These are phyloP conservation scores for Pollimyrus isidori DNA, from an alignment of 2,113 vertebrate species.

Conservation along the genomic window DNA sequence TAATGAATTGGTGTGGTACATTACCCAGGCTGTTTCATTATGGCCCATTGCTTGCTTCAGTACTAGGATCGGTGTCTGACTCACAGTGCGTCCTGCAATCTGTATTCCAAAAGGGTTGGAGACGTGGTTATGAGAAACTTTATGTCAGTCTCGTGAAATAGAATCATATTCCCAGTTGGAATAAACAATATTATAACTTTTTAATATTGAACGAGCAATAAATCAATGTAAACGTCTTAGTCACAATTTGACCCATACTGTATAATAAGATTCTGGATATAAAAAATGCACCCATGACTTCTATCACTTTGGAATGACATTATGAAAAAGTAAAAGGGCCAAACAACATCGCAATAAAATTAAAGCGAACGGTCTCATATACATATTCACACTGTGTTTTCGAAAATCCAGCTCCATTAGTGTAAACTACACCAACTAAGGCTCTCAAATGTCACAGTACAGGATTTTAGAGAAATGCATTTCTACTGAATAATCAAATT, in stretches of 20 bases:
- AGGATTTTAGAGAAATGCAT: background rate
- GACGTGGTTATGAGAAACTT: background rate
- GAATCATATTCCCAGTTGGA: constrained; percentile 8
- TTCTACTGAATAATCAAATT: background rate
- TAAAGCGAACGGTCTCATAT: background rate
- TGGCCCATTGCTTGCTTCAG: background rate
- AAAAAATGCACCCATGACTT: constrained; percentile 4
- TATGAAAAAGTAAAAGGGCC: background rate
- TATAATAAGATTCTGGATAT: constrained; percentile 6
- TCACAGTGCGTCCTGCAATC: background rate
- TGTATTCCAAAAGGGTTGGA: constrained; percentile 3
- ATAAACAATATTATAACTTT: constrained; percentile 9
- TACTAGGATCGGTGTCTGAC: background rate
- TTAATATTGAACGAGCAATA: constrained; percentile 15
- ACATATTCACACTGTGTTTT: background rate
- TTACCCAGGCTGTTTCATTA: background rate
- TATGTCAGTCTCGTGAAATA: constrained; percentile 8
- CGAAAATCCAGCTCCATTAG: background rate
- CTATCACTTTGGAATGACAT: background rate
- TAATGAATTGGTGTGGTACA: background rate
- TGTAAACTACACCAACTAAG: background rate
- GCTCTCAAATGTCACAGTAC: background rate
- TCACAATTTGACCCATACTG: background rate
- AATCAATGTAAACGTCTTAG: constrained; percentile 10
- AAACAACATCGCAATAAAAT: background rate